Conservation (phyloP, 2,113 vertebrate genomes). For the Pollimyrus isidori region DNA sequence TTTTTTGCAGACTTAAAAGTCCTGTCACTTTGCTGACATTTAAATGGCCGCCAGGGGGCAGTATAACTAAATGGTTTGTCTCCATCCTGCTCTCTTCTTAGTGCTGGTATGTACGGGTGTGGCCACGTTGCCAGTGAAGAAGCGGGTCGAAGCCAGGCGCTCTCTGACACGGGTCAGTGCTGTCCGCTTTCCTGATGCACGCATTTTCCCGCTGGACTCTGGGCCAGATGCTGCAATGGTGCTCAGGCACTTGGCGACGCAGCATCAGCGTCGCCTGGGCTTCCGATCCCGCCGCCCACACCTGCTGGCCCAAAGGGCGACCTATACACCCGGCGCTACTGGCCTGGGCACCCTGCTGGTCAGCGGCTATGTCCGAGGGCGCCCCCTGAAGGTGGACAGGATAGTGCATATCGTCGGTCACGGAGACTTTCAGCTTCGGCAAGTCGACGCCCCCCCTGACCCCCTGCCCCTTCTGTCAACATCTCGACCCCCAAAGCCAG, state of each 20-base stretch:
- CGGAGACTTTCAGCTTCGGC: conserved; percentile 88
- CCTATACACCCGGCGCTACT: conserved; percentile 61
- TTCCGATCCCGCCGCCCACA: conserved; percentile 79
- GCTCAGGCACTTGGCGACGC: conserved; percentile 74
- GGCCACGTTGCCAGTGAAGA: conserved; percentile 70
- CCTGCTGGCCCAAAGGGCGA: conserved; percentile 65
- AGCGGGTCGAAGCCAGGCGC: conserved; percentile 69
- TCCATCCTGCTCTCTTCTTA: conserved; percentile 32
- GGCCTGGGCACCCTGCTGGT: conserved; percentile 76
- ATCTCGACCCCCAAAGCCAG: conserved; percentile 48
- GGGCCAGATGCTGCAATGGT: conserved; percentile 75
- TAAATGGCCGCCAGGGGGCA: background rate
- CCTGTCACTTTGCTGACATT: conserved; percentile 4
- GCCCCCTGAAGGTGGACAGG: conserved; percentile 69
- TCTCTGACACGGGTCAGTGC: conserved; percentile 70
- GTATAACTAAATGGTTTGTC: background rate
- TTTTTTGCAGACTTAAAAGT: background rate
- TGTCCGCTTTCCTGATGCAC: conserved; percentile 76
- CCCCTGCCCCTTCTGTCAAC: conserved; percentile 69
- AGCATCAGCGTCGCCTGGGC: conserved; percentile 76
- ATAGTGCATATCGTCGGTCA: conserved; percentile 84
- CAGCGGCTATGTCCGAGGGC: conserved; percentile 83
- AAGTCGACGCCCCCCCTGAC: conserved; percentile 78
- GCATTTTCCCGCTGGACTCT: conserved; percentile 69
- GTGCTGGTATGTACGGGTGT: conserved; percentile 78